A percentile compares a stretch with the other conserved stretches of the same genome.
Evolutionary conservation across 2,797 vertebrate genomes (phyloP).

Genomic region (Limosa lapponica): DNA sequence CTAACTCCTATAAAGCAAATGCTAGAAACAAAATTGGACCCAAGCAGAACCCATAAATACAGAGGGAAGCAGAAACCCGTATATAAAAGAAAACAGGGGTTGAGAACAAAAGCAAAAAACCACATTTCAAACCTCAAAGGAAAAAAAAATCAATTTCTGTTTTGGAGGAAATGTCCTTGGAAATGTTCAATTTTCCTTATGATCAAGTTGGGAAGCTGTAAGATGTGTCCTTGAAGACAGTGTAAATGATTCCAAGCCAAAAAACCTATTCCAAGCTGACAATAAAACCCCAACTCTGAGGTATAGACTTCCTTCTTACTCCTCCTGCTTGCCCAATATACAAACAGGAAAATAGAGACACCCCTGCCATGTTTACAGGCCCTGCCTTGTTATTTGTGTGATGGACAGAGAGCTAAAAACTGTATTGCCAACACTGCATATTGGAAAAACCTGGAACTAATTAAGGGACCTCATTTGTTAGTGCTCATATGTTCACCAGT

Average conservation of each 20-base stretch:
- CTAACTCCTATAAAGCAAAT: constrained; percentile 31
- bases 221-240: background rate
- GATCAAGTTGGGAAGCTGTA: background rate
- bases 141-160: background rate
- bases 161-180: background rate
- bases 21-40: constrained; percentile 20
- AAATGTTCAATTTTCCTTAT: constrained; percentile 44
- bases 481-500: background rate
- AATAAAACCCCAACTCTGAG: background rate
- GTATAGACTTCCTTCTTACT: background rate
- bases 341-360: background rate
- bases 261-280: background rate
- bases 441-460: constrained; percentile 44
- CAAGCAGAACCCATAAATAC: constrained; percentile 23
- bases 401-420: constrained; percentile 3
- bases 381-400: constrained; percentile 14
- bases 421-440: background rate
- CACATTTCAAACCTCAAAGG: background rate
- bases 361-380: constrained; percentile 36
- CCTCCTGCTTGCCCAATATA: background rate
- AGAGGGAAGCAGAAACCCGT: background rate
- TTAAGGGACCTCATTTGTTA: constrained; percentile 28
- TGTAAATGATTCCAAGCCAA: background rate
- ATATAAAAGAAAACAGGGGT: background rate
- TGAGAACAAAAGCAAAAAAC: constrained; percentile 6